A percentile compares a stretch with the other conserved stretches of the same genome.
Evolutionary conservation across 2,797 vertebrate genomes (phyloP).

Genomic region (Petrocephalus sullivani): DNA sequence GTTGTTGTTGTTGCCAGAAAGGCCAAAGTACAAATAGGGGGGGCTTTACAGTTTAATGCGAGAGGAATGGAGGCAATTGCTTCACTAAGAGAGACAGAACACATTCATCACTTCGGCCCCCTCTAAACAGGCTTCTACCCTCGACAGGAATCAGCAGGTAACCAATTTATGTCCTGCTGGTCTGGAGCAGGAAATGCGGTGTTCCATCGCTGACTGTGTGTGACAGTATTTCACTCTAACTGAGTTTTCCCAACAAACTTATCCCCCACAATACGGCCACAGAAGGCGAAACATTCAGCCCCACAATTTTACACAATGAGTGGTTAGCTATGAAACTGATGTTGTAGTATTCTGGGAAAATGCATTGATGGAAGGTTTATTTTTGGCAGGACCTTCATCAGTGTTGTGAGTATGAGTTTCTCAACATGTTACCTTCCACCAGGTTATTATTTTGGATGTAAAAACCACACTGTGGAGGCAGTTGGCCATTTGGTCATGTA

Average conservation of each 20-base stretch:
- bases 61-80: slow-evolving; percentile 31
- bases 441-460: background rate
- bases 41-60: slow-evolving; percentile 29
- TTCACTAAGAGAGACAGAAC: slow-evolving; percentile 27
- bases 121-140: slow-evolving; percentile 23
- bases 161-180: slow-evolving; percentile 36
- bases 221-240: slow-evolving; percentile 17
- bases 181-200: slow-evolving; percentile 14
- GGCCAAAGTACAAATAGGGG: background rate
- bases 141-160: slow-evolving; percentile 34
- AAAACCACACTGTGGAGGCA: background rate
- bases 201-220: background rate
- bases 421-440: slow-evolving; percentile 9
- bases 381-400: slow-evolving; percentile 23
- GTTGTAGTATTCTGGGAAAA: background rate
- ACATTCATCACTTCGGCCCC: slow-evolving; percentile 34
- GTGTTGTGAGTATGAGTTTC: slow-evolving; percentile 26
- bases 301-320: background rate
- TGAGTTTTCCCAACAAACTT: slow-evolving; percentile 26
- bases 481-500: background rate
- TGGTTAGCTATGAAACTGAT: background rate
- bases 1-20: background rate
- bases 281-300: background rate
- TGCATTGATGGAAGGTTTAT: slow-evolving; percentile 18
- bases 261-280: slow-evolving; percentile 14